Conservation (phyloP, 1,140 invertebrate genomes). For the Argopecten irradians region DNA sequence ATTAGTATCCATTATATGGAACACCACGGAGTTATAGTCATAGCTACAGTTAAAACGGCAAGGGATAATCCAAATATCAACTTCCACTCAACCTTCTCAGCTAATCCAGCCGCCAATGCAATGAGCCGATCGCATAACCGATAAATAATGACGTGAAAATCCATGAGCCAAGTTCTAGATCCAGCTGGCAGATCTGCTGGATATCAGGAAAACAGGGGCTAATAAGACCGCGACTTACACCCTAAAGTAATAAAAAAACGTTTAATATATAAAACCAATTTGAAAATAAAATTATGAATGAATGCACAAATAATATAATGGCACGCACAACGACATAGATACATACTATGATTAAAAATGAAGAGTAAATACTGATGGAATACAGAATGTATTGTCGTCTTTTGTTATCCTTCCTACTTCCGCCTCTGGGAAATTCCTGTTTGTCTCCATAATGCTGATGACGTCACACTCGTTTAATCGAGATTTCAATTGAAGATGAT, state of each 20-base stretch:
- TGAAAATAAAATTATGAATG: too few species aligned
- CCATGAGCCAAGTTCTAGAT: not conserved
- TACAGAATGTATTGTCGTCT: too few species aligned
- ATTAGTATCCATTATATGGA: not conserved
- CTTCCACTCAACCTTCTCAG: not conserved
- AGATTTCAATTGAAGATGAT: too few species aligned
- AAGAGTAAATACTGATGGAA: too few species aligned
- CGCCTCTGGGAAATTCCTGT: too few species aligned
- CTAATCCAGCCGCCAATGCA: not conserved
- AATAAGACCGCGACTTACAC: not conserved
- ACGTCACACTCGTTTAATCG: too few species aligned
- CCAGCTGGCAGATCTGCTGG: not conserved
- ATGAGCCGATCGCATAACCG: not conserved
- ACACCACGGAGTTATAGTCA: not conserved
- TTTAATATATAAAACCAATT: too few species aligned
- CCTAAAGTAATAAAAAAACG: not conserved
- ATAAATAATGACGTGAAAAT: not conserved
- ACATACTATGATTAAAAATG: too few species aligned
- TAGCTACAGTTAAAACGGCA: not conserved
- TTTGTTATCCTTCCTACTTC: too few species aligned
- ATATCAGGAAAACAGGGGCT: not conserved
- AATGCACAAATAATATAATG: too few species aligned
- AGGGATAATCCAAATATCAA: not conserved
- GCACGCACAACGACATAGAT: too few species aligned
- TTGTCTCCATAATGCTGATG: too few species aligned